Conservation (phyloP, 2,888 invertebrate genomes). For the Cantharis flavilabris region DNA sequence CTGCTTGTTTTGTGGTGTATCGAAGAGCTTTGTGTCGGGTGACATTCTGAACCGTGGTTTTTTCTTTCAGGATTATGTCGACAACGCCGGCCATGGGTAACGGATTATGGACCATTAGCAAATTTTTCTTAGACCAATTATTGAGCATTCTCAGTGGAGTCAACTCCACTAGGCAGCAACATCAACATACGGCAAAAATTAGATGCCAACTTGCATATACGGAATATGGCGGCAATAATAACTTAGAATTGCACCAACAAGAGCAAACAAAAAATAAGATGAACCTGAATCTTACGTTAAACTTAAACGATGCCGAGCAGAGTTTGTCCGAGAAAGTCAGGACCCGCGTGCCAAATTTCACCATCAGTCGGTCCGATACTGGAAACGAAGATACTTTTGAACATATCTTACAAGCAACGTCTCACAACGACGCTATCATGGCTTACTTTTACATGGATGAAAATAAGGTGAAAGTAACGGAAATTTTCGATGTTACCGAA, state of each 20-base stretch:
- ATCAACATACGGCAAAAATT: slow-evolving; percentile 59
- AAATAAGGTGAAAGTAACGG: slow-evolving; percentile 85
- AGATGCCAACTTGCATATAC: slow-evolving; percentile 69
- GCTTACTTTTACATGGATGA: slow-evolving; percentile 91
- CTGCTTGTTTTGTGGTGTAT: background rate
- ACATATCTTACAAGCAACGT: slow-evolving; percentile 75
- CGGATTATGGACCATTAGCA: slow-evolving; percentile 62
- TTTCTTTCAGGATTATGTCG: slow-evolving; percentile 65
- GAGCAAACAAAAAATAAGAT: slow-evolving; percentile 58
- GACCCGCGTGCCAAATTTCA: slow-evolving; percentile 49
- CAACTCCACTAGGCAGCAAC: slow-evolving; percentile 50
- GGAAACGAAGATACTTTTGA: slow-evolving; percentile 67
- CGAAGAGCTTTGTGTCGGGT: slow-evolving; percentile 2
- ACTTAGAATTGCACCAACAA: slow-evolving; percentile 52
- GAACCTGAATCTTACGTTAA: slow-evolving; percentile 65
- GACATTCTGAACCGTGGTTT: background rate
- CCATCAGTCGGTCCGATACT: slow-evolving; percentile 48
- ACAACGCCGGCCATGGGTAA: slow-evolving; percentile 73
- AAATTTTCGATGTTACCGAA: slow-evolving; percentile 87
- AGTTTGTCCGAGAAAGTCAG: slow-evolving; percentile 45
- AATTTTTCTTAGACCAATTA: slow-evolving; percentile 65
- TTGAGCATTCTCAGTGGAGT: slow-evolving; percentile 58
- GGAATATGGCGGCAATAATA: slow-evolving; percentile 62
- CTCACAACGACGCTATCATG: slow-evolving; percentile 86
- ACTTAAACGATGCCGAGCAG: slow-evolving; percentile 58